Evolutionary conservation across 2,797 vertebrate species (phyloP), one percentile per base, ranked within the genome.

Genomic region (Chromobotia macracanthus): DNA sequence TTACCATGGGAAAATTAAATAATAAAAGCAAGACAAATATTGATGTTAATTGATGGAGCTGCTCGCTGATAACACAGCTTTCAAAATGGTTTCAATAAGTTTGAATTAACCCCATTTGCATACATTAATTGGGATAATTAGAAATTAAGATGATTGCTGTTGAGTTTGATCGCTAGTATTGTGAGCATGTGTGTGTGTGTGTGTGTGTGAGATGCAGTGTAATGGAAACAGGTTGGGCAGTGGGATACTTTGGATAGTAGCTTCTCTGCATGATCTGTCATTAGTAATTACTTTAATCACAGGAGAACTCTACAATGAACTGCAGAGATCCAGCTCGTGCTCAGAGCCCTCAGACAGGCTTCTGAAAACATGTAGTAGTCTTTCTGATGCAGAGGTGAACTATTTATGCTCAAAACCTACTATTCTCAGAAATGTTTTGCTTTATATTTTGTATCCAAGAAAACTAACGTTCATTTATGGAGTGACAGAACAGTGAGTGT

Each of bases 1-100:
- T 96, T 95, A 95, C 91, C 92, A 92, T 91, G 90, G 89, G 93
- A 89, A 92, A 85, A 28, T 89, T 90, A 92, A 94, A 93, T 91
- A 89, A 90, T 72, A 74, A 90, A 90, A 91, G 86, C 80, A 86
- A 89, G 89, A 88, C 91, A 93, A 91, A 94, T 92, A 93, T 88
- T 91, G 88, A 91, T 92, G 89, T 89, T 91, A 92, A 90, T 88
- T 91, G 86, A 87, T 67, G 86, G 83, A 89, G 89, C 75, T 87
- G 83, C 84, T 84, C 84, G 77, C 77, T 75, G 85, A 88, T 87
- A 85, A 72, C 38, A 58, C 80, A 77, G 74, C 83, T 80, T 81
- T 80, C 80, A 74, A 87, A 90, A 89, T 86, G 82, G 77, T 87
- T 90, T 88, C 84, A 86, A 86, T 89, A 85, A 86, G 82, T 89